These are phyloP conservation scores for Corythornis madagascariensis DNA, from an alignment of 2,113 vertebrate genomes.

Conservation along the genomic window DNA sequence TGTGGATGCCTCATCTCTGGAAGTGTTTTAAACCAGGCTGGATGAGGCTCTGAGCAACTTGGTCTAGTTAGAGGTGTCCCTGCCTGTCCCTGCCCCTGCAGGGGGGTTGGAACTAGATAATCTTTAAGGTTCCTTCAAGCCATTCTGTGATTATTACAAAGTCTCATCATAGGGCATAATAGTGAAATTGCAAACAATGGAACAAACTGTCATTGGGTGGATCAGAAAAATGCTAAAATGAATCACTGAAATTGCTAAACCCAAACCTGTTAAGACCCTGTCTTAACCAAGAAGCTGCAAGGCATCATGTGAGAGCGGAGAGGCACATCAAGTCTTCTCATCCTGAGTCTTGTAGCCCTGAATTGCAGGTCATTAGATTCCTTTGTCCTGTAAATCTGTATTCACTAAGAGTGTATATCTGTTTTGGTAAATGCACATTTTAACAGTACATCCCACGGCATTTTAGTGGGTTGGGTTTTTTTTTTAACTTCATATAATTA, in stretches of 20 bases:
- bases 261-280: neutral
- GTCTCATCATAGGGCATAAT: neutral
- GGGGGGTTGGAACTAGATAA: no score
- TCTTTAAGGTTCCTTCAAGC: no score
- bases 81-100: no score
- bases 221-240: no score
- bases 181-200: neutral
- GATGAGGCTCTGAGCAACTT: no score
- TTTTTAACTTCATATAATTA: neutral
- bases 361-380: neutral
- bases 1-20: no score
- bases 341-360: neutral
- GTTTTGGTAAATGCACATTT: neutral
- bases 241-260: neutral
- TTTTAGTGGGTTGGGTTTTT: neutral
- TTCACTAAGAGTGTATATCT: neutral
- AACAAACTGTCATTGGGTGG: neutral
- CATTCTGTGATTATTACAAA: neutral
- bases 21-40: no score
- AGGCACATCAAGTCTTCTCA: neutral
- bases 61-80: no score
- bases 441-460: neutral
- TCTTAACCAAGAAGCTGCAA: neutral
- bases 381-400: neutral
- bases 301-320: neutral